A percentile compares a stretch with the other conserved stretches of the same genome.
Evolutionary conservation across 2,113 vertebrate genomes (phyloP).

Genomic region (Toxostoma redivivum): DNA sequence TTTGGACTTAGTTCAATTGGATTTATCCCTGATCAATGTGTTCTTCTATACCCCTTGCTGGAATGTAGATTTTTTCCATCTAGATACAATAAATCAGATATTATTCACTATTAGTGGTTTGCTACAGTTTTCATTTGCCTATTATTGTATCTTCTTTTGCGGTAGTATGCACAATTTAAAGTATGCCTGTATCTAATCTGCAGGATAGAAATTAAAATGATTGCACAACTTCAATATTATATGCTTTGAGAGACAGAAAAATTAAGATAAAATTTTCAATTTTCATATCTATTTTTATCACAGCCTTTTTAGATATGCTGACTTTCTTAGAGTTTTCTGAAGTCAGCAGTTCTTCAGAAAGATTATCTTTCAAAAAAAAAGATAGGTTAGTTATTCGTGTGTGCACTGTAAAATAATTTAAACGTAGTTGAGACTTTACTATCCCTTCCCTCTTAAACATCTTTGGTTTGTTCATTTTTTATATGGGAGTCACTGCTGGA

Average conservation of each 20-base stretch:
- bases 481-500: not conserved
- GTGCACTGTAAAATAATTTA: not conserved
- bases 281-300: constrained; percentile 7
- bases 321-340: not conserved
- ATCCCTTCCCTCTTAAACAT: not conserved
- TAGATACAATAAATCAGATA: not conserved
- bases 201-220: not conserved
- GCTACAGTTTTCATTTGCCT: not conserved
- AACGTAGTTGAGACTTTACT: not conserved
- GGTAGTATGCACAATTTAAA: not conserved
- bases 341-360: constrained; percentile 25
- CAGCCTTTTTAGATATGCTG: not conserved
- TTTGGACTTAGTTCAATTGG: not conserved
- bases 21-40: not conserved
- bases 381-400: not conserved
- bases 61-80: not conserved
- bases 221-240: not conserved
- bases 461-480: not conserved
- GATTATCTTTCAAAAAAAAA: not conserved
- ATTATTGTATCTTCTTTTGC: not conserved
- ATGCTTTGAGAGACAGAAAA: not conserved
- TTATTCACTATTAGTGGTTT: not conserved
- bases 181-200: not conserved
- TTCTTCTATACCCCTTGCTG: not conserved
- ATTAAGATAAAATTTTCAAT: constrained; percentile 19